Percentiles rank a stretch among this genome's conserved stretches.
phyloP scores from a whole-genome alignment of 1,140 invertebrate genomes.

The Hypsibius dujardini region DNA sequence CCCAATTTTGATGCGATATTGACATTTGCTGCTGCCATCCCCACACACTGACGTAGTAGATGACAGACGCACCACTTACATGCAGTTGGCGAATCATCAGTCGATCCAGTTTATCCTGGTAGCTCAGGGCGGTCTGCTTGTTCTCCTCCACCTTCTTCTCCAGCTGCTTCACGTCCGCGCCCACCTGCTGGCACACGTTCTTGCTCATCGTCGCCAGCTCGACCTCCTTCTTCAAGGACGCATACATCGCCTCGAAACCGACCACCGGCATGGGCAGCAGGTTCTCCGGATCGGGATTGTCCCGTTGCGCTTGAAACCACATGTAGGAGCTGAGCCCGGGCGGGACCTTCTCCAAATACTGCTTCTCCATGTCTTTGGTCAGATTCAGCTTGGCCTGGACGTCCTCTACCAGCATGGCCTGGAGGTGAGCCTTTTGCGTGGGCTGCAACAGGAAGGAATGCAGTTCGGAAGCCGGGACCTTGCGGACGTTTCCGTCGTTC shows the following conservation, averaged over 20 bases:
- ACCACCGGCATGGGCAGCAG: slow-evolving; percentile 2
- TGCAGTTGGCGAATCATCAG: background rate
- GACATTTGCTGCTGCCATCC: no score
- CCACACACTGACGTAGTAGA: no score
- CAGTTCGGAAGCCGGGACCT: background rate
- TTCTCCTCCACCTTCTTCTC: background rate
- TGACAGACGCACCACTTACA: background rate
- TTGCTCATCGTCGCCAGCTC: slow-evolving; percentile 8
- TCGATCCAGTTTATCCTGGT: slow-evolving; percentile 6
- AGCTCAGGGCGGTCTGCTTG: background rate
- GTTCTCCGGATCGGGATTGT: slow-evolving; percentile 6
- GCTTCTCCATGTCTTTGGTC: slow-evolving; percentile 16
- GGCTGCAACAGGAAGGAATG: background rate
- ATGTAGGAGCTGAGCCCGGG: slow-evolving; percentile 13
- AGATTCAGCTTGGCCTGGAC: slow-evolving; percentile 1
- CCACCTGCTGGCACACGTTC: background rate
- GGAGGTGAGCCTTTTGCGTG: background rate
- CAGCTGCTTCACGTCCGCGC: background rate
- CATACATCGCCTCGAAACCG: slow-evolving; percentile 13
- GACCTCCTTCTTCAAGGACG: background rate
- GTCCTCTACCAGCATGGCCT: slow-evolving; percentile 4
- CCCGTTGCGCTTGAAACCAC: slow-evolving; percentile 11
- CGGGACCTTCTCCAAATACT: slow-evolving; percentile 12
- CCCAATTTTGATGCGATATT: no score
- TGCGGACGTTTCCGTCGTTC: background rate